Evolutionary conservation across 2,113 vertebrate species (phyloP).

Genomic region (Taxidea taxus): DNA sequence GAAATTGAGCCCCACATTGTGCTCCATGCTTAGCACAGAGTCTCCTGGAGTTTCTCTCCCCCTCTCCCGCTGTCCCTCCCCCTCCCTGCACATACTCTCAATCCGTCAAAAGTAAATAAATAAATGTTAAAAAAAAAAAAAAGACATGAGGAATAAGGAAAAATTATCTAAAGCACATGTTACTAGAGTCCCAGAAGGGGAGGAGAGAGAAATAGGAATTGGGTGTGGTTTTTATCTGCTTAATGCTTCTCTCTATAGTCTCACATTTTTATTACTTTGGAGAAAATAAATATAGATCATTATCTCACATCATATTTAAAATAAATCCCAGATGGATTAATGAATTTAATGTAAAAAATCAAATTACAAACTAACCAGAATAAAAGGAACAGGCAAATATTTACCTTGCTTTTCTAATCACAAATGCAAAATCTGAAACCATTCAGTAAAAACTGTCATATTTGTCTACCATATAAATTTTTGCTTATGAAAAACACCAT

Average conservation of each 20-base stretch:
- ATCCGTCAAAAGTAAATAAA: background rate
- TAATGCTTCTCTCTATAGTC: background rate
- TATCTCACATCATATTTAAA: slow-evolving; percentile 7
- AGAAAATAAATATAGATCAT: background rate
- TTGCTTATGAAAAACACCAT: slow-evolving; percentile 50
- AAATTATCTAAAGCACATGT: background rate
- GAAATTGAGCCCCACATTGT: background rate
- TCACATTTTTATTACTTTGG: slow-evolving; percentile 5
- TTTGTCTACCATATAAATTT: slow-evolving; percentile 21
- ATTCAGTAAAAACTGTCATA: background rate
- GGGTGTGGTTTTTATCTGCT: background rate
- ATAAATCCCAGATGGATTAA: slow-evolving; percentile 26
- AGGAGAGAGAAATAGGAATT: background rate
- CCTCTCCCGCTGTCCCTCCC: background rate
- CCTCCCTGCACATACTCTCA: background rate
- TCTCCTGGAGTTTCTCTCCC: background rate
- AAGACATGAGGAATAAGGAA: background rate
- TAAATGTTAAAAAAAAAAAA: background rate
- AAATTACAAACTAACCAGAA: slow-evolving; percentile 10
- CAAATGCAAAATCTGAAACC: slow-evolving; percentile 24
- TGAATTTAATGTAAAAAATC: background rate
- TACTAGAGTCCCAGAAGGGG: background rate
- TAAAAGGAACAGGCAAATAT: slow-evolving; percentile 36
- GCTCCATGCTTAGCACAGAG: background rate
- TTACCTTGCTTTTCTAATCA: slow-evolving; percentile 10